phyloP scores from a whole-genome alignment of 2,888 invertebrate species.

The Tubiluchus corallicola region DNA sequence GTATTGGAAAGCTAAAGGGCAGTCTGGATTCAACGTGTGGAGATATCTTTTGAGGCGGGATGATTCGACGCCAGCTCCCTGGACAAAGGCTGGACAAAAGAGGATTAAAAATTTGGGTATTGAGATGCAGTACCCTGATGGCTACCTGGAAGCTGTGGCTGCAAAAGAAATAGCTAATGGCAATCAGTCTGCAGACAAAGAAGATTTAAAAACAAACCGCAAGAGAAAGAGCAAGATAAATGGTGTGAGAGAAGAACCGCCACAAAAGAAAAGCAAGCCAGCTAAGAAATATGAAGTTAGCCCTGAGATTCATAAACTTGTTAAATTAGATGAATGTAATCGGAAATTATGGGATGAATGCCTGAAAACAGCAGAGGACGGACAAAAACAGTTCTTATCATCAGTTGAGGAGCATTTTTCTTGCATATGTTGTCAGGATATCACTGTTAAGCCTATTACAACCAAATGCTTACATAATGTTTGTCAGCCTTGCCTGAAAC shows the following conservation, averaged over 20 bases:
- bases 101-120: slow-evolving; percentile 30
- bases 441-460: slow-evolving; percentile 49
- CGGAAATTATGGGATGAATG: slow-evolving; percentile 49
- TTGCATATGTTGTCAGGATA: slow-evolving; percentile 61
- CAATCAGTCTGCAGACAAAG: background rate
- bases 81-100: slow-evolving; percentile 48
- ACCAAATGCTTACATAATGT: slow-evolving; percentile 54
- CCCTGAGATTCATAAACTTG: slow-evolving; percentile 28
- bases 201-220: slow-evolving; percentile 7
- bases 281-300: slow-evolving; percentile 29
- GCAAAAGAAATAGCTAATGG: slow-evolving; percentile 13
- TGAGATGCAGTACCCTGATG: slow-evolving; percentile 46
- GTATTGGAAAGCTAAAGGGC: slow-evolving; percentile 55
- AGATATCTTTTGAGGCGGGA: slow-evolving; percentile 53
- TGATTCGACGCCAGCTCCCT: slow-evolving; percentile 56
- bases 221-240: slow-evolving; percentile 25
- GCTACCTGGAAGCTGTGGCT: slow-evolving; percentile 44
- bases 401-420: slow-evolving; percentile 44
- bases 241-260: slow-evolving; percentile 4
- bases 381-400: slow-evolving; percentile 38
- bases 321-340: slow-evolving; percentile 41
- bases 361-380: slow-evolving; percentile 32
- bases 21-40: slow-evolving; percentile 61
- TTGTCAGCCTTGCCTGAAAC: slow-evolving; percentile 46
- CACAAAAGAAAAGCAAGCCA: slow-evolving; percentile 20